Conservation (phyloP, 1,140 invertebrate genomes). For the Trinorchestia longiramus region DNA sequence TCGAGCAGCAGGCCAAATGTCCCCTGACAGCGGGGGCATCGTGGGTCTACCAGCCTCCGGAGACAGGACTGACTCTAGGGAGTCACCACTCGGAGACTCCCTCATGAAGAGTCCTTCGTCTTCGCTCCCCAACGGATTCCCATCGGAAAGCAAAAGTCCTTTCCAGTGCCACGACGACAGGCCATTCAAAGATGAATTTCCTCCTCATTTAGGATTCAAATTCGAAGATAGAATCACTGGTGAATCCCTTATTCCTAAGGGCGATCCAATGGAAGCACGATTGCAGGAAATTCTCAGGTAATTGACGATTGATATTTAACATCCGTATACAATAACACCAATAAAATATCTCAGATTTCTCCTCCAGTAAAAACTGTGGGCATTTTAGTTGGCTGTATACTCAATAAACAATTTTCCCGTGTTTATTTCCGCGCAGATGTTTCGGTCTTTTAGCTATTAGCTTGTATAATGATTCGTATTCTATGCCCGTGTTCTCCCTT, state of each 20-base stretch:
- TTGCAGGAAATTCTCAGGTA: constrained; percentile 92
- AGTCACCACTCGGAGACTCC: constrained; percentile 67
- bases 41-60: constrained; percentile 30
- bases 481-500: background rate
- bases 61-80: constrained; percentile 63
- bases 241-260: constrained; percentile 89
- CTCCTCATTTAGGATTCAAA: constrained; percentile 68
- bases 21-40: constrained; percentile 62
- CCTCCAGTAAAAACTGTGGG: background rate
- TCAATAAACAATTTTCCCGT: background rate
- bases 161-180: constrained; percentile 71
- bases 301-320: background rate
- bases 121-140: constrained; percentile 79
- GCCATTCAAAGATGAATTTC: constrained; percentile 79
- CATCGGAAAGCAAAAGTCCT: constrained; percentile 64
- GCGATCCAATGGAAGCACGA: constrained; percentile 90
- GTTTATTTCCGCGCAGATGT: background rate
- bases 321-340: background rate
- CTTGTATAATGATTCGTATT: background rate
- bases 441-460: background rate
- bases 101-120: constrained; percentile 78
- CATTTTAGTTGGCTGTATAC: background rate
- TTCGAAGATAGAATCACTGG: constrained; percentile 71
- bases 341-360: background rate
- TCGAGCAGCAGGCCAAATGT: constrained; percentile 61